phyloP scores from a whole-genome alignment of 1,140 invertebrate species.

The Apis laboriosa region DNA sequence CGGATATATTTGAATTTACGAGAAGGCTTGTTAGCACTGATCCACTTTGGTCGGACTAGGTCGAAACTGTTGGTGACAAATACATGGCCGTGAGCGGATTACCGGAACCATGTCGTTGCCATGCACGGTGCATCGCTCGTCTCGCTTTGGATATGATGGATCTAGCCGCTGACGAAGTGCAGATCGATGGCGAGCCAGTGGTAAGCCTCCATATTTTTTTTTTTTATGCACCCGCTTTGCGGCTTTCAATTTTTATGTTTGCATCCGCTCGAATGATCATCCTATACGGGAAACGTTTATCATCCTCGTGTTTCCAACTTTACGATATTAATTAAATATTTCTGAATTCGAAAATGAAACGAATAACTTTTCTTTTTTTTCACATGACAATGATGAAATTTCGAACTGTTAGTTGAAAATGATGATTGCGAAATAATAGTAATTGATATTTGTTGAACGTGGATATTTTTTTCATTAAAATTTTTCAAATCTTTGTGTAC shows the following conservation, averaged over 20 bases:
- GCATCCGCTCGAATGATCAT: background rate
- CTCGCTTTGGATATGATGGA: constrained; percentile 98
- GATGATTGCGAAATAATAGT: background rate
- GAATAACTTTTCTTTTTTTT: background rate
- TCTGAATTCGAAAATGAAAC: background rate
- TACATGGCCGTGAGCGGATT: constrained; percentile 99
- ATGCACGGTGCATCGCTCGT: constrained; percentile 95
- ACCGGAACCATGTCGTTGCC: constrained; percentile 94
- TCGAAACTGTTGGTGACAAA: constrained; percentile 99
- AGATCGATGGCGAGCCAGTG: constrained; percentile 91
- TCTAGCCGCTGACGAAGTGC: constrained; percentile 89
- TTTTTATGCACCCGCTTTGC: background rate
- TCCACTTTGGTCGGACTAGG: constrained; percentile 83
- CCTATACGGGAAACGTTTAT: background rate
- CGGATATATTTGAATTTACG: constrained; percentile 34
- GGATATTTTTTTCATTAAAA: too few species aligned
- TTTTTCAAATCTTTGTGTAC: too few species aligned
- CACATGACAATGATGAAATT: background rate
- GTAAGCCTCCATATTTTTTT: constrained; percentile 82
- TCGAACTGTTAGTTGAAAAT: too few species aligned
- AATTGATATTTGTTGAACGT: too few species aligned
- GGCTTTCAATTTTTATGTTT: background rate
- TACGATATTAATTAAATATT: too few species aligned
- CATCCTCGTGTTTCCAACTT: background rate
- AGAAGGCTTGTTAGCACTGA: constrained; percentile 47